Evolutionary conservation across 2,797 vertebrate genomes (phyloP), one percentile per base, ranked within the genome.

Genomic region (Clarias pachynema): DNA sequence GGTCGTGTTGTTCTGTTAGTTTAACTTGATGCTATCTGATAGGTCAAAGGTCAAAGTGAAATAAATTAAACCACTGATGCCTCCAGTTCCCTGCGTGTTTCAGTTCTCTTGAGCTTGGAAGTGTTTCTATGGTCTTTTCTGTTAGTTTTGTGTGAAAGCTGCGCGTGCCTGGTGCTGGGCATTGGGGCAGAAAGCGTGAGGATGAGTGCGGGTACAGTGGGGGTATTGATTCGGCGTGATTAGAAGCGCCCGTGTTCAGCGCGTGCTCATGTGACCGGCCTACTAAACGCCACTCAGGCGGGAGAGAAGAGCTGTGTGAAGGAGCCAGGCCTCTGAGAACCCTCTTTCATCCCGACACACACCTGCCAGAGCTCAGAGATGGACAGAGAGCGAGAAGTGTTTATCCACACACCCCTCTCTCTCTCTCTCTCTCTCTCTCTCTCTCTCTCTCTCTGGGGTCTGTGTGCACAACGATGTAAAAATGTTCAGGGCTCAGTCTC

Each of bases 191-290:
- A 87, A 89, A 89, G 90, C 90, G 92, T 89, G 92, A 24, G 93
- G 93, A 92, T 93, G 93, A 92, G 90, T 90, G 89, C 81, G 74
- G 68, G 85, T 95, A 95, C 94, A 95, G 91, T 93, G 91, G 93
- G 88, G 91, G 91, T 94, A 95, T 95, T 95, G 94, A 95, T 95
- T 94, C 92, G 89, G 87, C 62, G 63, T 83, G 92, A 94, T 95
- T 95, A 92, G 87, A 87, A 82, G 79, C 91, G 81, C 89, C 83
- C 83, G 84, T 72, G 91, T 89, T 95, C 92, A 94, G 94, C 95
- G 93, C 93, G 90, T 90, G 92, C 94, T 95, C 93, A 95, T 95
- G 95, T 95, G 94, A 94, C 94, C 92, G 94, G 95, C 95, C 94
- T 95, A 95, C 95, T 94, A 93, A 92, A 94, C 89, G 91, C 92